Conservation (phyloP, 2,797 vertebrate genomes). For the Danio albolineatus region DNA sequence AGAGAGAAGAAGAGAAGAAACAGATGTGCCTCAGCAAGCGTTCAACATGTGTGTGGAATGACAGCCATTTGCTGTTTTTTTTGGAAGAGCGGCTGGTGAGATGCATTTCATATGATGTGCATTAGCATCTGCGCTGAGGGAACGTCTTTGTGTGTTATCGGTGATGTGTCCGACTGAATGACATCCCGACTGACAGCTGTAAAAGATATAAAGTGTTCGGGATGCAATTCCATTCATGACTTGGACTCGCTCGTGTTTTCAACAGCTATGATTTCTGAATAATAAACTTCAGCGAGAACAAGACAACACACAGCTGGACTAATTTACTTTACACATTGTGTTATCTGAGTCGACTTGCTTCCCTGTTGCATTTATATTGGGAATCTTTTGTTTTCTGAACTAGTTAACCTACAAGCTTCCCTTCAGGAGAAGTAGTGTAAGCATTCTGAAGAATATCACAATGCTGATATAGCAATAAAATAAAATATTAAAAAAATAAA, state of each 20-base stretch:
- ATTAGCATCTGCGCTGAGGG: constrained; percentile 37
- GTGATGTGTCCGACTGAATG: constrained; percentile 30
- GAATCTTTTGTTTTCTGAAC: background rate
- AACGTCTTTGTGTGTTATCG: constrained; percentile 28
- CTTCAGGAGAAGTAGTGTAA: background rate
- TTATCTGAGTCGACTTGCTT: constrained; percentile 14
- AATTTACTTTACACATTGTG: constrained; percentile 29
- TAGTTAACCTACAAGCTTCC: background rate
- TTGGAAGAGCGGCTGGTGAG: constrained; percentile 15
- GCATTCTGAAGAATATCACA: no score
- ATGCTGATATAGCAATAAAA: background rate
- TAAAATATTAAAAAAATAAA: no score
- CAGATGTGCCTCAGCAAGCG: constrained; percentile 33
- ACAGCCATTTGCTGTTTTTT: constrained; percentile 24
- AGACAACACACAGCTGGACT: constrained; percentile 29
- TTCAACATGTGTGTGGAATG: constrained; percentile 21
- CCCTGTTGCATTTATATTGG: background rate
- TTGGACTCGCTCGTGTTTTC: constrained; percentile 26
- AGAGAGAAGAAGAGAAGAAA: constrained; percentile 12
- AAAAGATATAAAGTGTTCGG: constrained; percentile 33
- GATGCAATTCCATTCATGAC: constrained; percentile 20
- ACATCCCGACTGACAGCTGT: constrained; percentile 41
- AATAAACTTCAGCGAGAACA: constrained; percentile 16
- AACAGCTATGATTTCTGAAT: constrained; percentile 40
- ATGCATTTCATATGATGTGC: constrained; percentile 36